Percentiles rank a stretch among this genome's conserved stretches.
These are phyloP conservation scores for Archips crataeganus DNA, from an alignment of 2,888 invertebrate genomes.

Conservation along the genomic window DNA sequence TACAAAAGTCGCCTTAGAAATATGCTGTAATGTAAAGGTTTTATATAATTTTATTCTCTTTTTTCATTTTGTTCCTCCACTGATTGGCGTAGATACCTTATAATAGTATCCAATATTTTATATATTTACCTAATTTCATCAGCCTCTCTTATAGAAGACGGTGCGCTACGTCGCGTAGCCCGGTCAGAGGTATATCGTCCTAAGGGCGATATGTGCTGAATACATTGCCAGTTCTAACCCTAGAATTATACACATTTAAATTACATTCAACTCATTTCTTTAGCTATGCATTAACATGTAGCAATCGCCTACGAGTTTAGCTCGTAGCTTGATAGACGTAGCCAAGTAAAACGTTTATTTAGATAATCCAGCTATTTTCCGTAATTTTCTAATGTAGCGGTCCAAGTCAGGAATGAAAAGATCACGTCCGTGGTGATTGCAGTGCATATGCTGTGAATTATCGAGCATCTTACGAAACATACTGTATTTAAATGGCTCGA, in stretches of 20 bases:
- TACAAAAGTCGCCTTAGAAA: background rate
- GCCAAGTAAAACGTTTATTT: constrained; percentile 34
- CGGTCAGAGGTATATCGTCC: too few relatives aligned
- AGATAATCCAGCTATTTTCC: constrained; percentile 52
- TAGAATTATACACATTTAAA: background rate
- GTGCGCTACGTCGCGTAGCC: too few relatives aligned
- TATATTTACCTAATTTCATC: too few relatives aligned
- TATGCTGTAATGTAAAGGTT: too few relatives aligned
- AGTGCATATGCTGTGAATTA: constrained; percentile 56
- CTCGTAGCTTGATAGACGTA: constrained; percentile 30
- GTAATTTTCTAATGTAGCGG: constrained; percentile 64
- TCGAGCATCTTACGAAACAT: constrained; percentile 62
- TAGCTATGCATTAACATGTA: background rate
- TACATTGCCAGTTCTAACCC: background rate
- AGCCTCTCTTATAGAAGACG: too few relatives aligned
- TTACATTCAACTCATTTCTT: background rate
- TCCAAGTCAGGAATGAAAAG: constrained; percentile 63
- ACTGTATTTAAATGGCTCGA: constrained; percentile 42
- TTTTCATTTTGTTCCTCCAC: background rate
- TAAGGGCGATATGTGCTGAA: too few relatives aligned
- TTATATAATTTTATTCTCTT: background rate
- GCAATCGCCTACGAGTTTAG: constrained; percentile 12
- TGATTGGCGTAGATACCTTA: background rate
- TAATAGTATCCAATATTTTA: too few relatives aligned
- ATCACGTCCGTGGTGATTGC: constrained; percentile 63